Percentiles rank a stretch among this genome's conserved stretches.
Conservation (phyloP, 2,113 vertebrate genomes). For the Mobula birostris region DNA sequence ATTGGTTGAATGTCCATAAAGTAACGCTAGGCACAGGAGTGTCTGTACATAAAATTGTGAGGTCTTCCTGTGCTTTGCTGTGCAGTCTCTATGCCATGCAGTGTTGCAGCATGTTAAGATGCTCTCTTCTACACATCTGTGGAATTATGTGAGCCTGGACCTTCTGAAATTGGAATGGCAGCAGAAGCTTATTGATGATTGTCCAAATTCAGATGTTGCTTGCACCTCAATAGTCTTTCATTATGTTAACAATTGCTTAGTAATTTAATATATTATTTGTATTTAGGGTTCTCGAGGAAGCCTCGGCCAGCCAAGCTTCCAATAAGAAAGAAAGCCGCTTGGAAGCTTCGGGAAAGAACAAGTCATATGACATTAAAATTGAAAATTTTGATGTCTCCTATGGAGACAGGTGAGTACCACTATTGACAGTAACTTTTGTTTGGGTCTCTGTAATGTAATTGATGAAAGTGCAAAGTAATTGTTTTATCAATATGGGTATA, state of each 20-base stretch:
- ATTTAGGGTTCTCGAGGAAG: conserved; percentile 83
- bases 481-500: no score
- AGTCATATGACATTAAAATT: conserved; percentile 88
- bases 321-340: conserved; percentile 88
- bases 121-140: no score
- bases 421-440: neutral
- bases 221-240: neutral
- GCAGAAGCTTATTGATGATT: neutral
- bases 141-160: no score
- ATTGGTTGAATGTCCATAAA: no score
- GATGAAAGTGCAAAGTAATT: neutral
- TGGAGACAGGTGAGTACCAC: conserved; percentile 78
- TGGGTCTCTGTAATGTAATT: neutral
- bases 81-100: no score
- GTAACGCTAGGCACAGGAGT: no score
- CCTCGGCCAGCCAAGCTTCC: conserved; percentile 91
- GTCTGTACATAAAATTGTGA: no score
- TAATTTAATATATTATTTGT: neutral
- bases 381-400: conserved; percentile 98
- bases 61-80: no score
- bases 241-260: neutral
- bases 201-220: neutral
- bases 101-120: no score
- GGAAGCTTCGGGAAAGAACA: conserved; percentile 90
- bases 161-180: no score